Base-by-base conservation (phyloP, 2,113 vertebrate species). In the Hypanus sabinus region DNA sequence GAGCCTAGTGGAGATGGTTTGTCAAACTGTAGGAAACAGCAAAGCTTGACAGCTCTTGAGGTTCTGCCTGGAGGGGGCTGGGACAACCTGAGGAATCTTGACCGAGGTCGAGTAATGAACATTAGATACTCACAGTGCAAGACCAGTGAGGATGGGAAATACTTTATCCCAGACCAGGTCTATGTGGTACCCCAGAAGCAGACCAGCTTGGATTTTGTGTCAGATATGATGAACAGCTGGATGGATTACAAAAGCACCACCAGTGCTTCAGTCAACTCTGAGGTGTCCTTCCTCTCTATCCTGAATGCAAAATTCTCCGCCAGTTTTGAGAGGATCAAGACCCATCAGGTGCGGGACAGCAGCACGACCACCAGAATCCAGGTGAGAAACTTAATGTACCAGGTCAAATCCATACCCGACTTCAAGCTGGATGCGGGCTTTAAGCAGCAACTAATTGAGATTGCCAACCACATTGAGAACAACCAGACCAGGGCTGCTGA, bases 21-120 rank as follows among this genome's bases (percentile, higher is more conserved):
- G 65, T 11, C 7, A 10, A 94, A 94, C 27, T 99, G 98, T 94
- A 96, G 95, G 94, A 94, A 94, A 93, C 94, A 95, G 94, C 65
- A 95, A 92, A 96, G 96, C 3, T 85, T 97, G 33, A 95, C 97
- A 0, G 95, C 97, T 0, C 95, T 99, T 94, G 98, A 98, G 95
- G 98, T 98, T 87, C 96, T 99, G 65, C 98, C 98, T 0, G 98
- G 98, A 0, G 98, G 98, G 0, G 98, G 98, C 60, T 99, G 98
- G 98, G 98, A 99, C 94, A 99, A 99, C 77, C 97, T 99, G 65
- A 96, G 98, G 0, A 99, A 99, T 94, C 1, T 98, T 94, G 98
- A 99, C 93, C 97, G 97, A 97, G 98, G 98, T 1, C 96, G 97
- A 93, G 98, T 99, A 93, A 97, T 98, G 96, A 96, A 96, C 91